A percentile compares a stretch with the other conserved stretches of the same genome.
phyloP scores from a whole-genome alignment of 53 echinoderm and acorn worm genomes.

The Luidia sarsii region DNA sequence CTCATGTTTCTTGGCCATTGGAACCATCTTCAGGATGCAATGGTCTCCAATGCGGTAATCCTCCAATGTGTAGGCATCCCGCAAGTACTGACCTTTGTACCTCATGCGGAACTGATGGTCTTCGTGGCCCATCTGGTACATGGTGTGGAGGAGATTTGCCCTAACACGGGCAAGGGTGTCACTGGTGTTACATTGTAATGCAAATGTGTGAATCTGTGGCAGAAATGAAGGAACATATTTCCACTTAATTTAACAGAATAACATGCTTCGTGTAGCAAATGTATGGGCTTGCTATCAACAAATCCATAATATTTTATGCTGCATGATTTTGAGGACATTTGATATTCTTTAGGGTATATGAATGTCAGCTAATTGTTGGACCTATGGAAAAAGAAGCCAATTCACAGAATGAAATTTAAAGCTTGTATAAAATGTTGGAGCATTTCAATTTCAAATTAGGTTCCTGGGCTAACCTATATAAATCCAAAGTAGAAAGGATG shows the following conservation, averaged over 20 bases:
- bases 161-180: slow-evolving; percentile 89
- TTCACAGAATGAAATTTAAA: too few species aligned
- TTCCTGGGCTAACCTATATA: too few species aligned
- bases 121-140: slow-evolving; percentile 90
- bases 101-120: slow-evolving; percentile 93
- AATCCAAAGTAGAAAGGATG: too few species aligned
- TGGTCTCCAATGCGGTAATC: slow-evolving; percentile 92
- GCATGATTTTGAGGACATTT: too few species aligned
- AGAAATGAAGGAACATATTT: neutral
- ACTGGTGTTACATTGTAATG: slow-evolving; percentile 77
- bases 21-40: slow-evolving; percentile 92
- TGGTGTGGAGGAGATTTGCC: slow-evolving; percentile 81
- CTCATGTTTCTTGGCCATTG: slow-evolving; percentile 90
- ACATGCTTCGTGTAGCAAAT: neutral
- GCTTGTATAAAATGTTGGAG: too few species aligned
- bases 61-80: slow-evolving; percentile 94
- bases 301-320: too few species aligned
- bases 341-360: too few species aligned
- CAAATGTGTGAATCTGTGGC: slow-evolving; percentile 78
- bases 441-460: too few species aligned
- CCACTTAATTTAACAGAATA: neutral
- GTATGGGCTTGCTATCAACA: too few species aligned
- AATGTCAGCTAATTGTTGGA: too few species aligned
- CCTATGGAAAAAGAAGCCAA: too few species aligned
- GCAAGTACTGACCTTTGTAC: slow-evolving; percentile 91